Conservation (phyloP, 2,888 invertebrate species). For the Melieria omissa region DNA sequence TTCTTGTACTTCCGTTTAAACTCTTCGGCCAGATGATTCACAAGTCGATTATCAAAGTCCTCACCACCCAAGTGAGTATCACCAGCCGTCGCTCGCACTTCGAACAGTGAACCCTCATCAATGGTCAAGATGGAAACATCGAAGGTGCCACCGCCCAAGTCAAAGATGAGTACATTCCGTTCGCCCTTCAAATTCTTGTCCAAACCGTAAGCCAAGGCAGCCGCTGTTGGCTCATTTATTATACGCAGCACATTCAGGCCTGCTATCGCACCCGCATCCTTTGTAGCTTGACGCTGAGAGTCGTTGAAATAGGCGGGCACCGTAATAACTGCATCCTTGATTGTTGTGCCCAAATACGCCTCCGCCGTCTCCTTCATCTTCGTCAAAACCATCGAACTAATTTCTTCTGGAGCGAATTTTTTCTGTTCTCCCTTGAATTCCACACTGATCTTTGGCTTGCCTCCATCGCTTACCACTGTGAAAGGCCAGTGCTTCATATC, state of each 20-base stretch:
- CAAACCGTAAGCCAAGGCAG: constrained; percentile 91
- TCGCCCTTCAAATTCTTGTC: constrained; percentile 85
- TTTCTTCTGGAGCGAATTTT: constrained; percentile 88
- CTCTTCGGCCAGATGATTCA: constrained; percentile 85
- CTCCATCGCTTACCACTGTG: constrained; percentile 82
- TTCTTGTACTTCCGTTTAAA: constrained; percentile 83
- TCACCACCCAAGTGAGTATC: constrained; percentile 94
- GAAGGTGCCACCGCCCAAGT: constrained; percentile 84
- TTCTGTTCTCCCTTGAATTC: constrained; percentile 90
- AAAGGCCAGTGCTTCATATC: constrained; percentile 97
- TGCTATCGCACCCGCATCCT: constrained; percentile 90
- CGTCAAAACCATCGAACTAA: constrained; percentile 90
- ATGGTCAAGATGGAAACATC: constrained; percentile 95
- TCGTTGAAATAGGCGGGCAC: constrained; percentile 93
- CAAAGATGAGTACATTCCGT: constrained; percentile 79
- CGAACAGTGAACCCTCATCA: constrained; percentile 87
- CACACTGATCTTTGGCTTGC: constrained; percentile 85
- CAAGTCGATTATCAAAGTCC: constrained; percentile 89
- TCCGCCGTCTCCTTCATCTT: constrained; percentile 95
- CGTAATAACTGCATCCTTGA: constrained; percentile 87
- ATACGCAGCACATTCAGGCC: constrained; percentile 91
- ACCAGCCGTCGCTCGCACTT: constrained; percentile 92
- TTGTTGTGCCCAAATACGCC: constrained; percentile 84
- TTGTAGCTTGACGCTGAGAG: constrained; percentile 91
- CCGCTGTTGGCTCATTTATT: constrained; percentile 92